A percentile compares a stretch with the other conserved stretches of the same genome.
Evolutionary conservation across 2,797 vertebrate genomes (phyloP).

Genomic region (Rhodeus uyekii): DNA sequence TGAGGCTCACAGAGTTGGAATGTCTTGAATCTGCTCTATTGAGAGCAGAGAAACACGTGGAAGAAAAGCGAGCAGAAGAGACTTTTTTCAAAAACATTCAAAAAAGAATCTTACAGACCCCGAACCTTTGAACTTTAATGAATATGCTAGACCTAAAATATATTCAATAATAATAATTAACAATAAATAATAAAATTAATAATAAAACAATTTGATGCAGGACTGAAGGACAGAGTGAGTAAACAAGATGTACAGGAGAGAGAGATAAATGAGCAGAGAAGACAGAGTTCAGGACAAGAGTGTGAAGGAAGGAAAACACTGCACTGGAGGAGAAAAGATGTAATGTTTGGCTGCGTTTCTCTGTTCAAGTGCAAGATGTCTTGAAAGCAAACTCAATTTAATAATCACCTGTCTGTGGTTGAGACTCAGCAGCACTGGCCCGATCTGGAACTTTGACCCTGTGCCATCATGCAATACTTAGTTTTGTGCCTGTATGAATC

Average conservation of each 20-base stretch:
- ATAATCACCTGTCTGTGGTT: too few relatives aligned
- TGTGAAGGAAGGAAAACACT: too few relatives aligned
- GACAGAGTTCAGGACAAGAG: too few relatives aligned
- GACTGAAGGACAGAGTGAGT: background rate
- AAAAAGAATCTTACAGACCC: background rate
- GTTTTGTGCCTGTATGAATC: too few relatives aligned
- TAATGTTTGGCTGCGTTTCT: too few relatives aligned
- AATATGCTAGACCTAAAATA: background rate
- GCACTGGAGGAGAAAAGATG: too few relatives aligned
- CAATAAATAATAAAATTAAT: too few relatives aligned
- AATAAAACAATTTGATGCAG: background rate
- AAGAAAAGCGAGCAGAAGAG: background rate
- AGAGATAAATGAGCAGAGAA: background rate
- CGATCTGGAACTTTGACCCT: too few relatives aligned
- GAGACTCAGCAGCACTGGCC: too few relatives aligned
- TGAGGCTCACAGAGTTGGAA: background rate
- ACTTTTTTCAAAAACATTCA: background rate
- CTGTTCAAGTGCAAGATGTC: too few relatives aligned
- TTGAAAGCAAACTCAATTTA: too few relatives aligned
- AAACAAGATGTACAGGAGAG: background rate
- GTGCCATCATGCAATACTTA: too few relatives aligned
- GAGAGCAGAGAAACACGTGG: background rate
- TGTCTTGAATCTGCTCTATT: background rate
- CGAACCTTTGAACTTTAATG: background rate
- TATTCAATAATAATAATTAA: background rate